These are phyloP conservation scores for Ophiodon elongatus DNA, from an alignment of 2,113 vertebrate species.

Conservation along the genomic window DNA sequence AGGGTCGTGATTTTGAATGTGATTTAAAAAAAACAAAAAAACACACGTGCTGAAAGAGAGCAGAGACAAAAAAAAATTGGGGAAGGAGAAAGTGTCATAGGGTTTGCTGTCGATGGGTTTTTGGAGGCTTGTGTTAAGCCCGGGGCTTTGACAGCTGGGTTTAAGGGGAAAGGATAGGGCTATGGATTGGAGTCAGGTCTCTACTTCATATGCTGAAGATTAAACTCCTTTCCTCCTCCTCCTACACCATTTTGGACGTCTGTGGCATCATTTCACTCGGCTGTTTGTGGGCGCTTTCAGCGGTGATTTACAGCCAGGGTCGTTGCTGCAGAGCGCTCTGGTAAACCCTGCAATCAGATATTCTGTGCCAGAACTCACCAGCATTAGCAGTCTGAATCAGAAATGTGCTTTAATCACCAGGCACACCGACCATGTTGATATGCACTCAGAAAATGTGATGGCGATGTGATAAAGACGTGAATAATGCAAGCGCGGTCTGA, in stretches of 20 bases:
- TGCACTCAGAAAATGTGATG: slow-evolving; percentile 15
- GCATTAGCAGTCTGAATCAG: slow-evolving; percentile 31
- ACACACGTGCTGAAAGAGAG: background rate
- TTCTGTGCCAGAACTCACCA: slow-evolving; percentile 29
- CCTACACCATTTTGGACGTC: slow-evolving; percentile 64
- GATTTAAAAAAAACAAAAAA: slow-evolving; percentile 15
- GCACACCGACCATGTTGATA: slow-evolving; percentile 14
- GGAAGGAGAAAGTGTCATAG: slow-evolving; percentile 35
- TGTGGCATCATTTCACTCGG: slow-evolving; percentile 58
- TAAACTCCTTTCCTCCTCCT: slow-evolving; percentile 66
- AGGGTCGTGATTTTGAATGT: slow-evolving; percentile 36
- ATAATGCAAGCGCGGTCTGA: slow-evolving; percentile 18
- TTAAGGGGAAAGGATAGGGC: slow-evolving; percentile 67
- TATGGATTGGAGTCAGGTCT: slow-evolving; percentile 72
- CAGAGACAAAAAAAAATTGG: slow-evolving; percentile 8
- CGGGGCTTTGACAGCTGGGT: slow-evolving; percentile 70
- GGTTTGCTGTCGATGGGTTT: slow-evolving; percentile 66
- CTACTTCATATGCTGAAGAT: slow-evolving; percentile 71
- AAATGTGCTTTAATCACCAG: slow-evolving; percentile 22
- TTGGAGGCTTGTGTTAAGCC: slow-evolving; percentile 66
- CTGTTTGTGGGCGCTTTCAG: slow-evolving; percentile 61
- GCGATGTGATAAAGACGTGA: slow-evolving; percentile 25
- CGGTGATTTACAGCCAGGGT: slow-evolving; percentile 52
- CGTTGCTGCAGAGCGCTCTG: slow-evolving; percentile 6
- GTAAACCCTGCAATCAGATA: slow-evolving; percentile 34